Evolutionary conservation across 2,797 vertebrate species (phyloP).

Genomic region (Enteromius treurensis): DNA sequence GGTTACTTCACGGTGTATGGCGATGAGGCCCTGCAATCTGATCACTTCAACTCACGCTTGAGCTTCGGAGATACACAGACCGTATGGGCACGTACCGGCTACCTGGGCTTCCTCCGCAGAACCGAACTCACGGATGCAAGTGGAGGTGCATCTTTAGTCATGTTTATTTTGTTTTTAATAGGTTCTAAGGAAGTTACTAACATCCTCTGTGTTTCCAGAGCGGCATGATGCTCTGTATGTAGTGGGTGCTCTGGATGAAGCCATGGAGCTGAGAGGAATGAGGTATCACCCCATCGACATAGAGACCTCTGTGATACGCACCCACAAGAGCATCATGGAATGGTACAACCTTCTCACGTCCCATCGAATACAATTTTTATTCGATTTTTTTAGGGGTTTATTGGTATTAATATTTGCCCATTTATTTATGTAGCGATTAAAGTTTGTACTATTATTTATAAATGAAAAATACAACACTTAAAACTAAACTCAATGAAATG

Average conservation of each 20-base stretch:
- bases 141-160: constrained; percentile 79
- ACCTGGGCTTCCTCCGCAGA: constrained; percentile 94
- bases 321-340: constrained; percentile 97
- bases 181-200: neutral
- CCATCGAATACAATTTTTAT: neutral
- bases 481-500: neutral
- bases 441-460: neutral
- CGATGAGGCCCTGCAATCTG: constrained; percentile 94
- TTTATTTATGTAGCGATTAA: neutral
- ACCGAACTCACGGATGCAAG: constrained; percentile 97
- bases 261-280: constrained; percentile 98
- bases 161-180: neutral
- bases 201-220: constrained; percentile 74
- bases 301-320: constrained; percentile 95
- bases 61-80: constrained; percentile 98
- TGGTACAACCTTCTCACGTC: constrained; percentile 79
- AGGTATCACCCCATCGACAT: constrained; percentile 98
- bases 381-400: neutral
- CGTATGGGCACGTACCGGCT: constrained; percentile 93
- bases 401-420: neutral
- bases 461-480: neutral
- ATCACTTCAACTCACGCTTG: constrained; percentile 94
- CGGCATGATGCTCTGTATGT: constrained; percentile 96
- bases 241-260: constrained; percentile 95
- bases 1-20: constrained; percentile 98